Base-by-base conservation (phyloP, 2,113 vertebrate genomes). In the Sclerurus mexicanus region DNA sequence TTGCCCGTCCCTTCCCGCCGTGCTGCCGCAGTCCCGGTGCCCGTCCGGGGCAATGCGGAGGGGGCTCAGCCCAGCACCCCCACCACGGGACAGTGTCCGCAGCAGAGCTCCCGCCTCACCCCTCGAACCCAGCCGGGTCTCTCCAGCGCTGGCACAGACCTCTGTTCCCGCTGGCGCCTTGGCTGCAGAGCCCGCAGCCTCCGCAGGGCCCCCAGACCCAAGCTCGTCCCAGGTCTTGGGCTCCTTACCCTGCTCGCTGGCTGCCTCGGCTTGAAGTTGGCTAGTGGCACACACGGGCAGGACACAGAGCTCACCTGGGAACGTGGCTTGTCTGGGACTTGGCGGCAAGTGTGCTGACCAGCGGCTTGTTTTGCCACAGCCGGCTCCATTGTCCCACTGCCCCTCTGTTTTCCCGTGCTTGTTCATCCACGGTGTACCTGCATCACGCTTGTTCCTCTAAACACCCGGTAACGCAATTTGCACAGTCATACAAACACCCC, bases 21-120 rank as follows among this genome's bases (percentile, higher is more conserved):
- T 47, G 47, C 10, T 4, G 46, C 46, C 5, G 31, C 75, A 1
- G n/a, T 5, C 4, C 42, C 30, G 7, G 0, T 2, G n/a, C 18
- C 18, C 2, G 0, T 3, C 33, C n/a, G n/a, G n/a, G n/a, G n/a
- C n/a, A 46, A 17, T 5, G 40, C 56, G 2, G 71, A 9, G 60
- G 1, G 16, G 2, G 10, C 28, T 10, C 49, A 2, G 24, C 46
- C 4, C 14, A 6, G 0, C 52, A 9, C 5, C 8, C 42, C 0
- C n/a, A n/a, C n/a, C 11, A 15, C 15, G 6, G 8, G 13, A 0
- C 15, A 0, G 19, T 3, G 1, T 1, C 0, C 1, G 13, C 2
- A 25, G 52, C 62, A 33, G 13, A 35, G 23, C 19, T 30, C 37
- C 4, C 23, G 21, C 39, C n/a, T 23, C 55, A 20, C 33, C 5